phyloP scores from a whole-genome alignment of 2,113 vertebrate genomes.

The Neogale vison region DNA sequence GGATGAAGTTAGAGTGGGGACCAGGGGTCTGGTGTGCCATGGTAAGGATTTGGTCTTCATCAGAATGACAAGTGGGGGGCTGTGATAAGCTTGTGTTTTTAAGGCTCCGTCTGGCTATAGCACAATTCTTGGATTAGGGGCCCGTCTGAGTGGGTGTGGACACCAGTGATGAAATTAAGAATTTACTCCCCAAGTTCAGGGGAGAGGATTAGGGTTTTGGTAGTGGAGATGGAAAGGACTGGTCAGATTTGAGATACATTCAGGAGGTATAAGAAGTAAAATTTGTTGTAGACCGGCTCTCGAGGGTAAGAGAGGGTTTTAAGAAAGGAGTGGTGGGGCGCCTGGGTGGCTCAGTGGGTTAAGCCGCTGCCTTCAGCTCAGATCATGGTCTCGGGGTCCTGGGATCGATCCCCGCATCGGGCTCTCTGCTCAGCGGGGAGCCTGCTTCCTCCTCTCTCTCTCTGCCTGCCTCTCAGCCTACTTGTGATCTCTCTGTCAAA shows the following conservation, averaged over 20 bases:
- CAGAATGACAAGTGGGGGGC: not conserved
- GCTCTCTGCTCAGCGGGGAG: too few species aligned
- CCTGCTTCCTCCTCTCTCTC: too few species aligned
- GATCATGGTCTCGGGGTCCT: too few species aligned
- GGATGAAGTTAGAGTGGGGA: not conserved
- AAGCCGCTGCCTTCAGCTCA: too few species aligned
- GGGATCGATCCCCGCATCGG: too few species aligned
- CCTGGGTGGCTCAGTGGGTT: too few species aligned
- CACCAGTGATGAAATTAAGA: not conserved
- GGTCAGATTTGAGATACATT: not conserved
- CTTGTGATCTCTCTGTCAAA: too few species aligned
- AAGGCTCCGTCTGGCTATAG: not conserved
- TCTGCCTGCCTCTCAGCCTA: too few species aligned
- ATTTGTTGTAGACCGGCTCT: not conserved
- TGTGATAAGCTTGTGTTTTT: not conserved
- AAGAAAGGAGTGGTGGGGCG: not conserved
- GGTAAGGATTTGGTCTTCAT: not conserved
- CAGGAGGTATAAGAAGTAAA: not conserved
- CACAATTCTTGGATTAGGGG: not conserved
- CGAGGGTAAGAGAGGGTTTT: not conserved
- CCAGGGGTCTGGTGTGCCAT: not conserved
- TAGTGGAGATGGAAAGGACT: not conserved
- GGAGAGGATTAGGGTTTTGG: not conserved
- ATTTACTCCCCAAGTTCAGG: not conserved
- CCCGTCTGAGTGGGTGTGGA: not conserved